Evolutionary conservation across 2,797 vertebrate genomes (phyloP), one percentile per base, ranked within the genome.

Genomic region (Momotus momota): DNA sequence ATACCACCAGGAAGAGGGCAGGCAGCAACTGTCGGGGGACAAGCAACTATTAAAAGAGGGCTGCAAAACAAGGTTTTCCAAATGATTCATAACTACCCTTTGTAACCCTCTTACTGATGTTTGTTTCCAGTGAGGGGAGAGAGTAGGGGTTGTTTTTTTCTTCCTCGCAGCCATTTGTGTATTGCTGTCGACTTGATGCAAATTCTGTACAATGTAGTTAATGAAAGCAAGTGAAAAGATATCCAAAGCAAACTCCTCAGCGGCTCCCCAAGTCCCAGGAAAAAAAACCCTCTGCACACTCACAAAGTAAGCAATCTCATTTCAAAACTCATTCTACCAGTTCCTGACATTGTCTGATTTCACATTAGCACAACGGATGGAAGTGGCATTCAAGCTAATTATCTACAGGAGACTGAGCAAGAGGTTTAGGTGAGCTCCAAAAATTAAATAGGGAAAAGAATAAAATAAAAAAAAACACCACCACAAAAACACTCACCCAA

Each of bases 341-440:
- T 92, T 95, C 90, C 83, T 96, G 95, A 90, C 93, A 94, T 94
- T 95, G 94, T 96, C 93, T 97, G 88, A 92, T 96, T 96, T 94
- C 81, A 84, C 91, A 96, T 96, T 96, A 97, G 93, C 96, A 94
- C 95, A 92, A 81, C 27, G 88, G 83, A 96, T 96, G 93, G 85
- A 96, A 96, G 94, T 96, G 92, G 93, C 83, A 94, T 96, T 96
- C 91, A 62, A 94, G 90, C 78, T 96, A 95, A 96, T 96, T 95
- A 86, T 93, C 82, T 94, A 74, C 87, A 90, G 91, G 81, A 91
- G 90, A 86, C 78, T 87, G 94, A 95, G 80, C 91, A 96, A 95
- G 73, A 94, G 79, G 81, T 86, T 95, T 94, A 93, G 84, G 93
- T 96, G 92, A 94, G 79, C 61, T 97, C 93, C 93, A 96, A 96